Conservation (phyloP, 2,113 vertebrate species). For the Miniopterus natalensis region DNA sequence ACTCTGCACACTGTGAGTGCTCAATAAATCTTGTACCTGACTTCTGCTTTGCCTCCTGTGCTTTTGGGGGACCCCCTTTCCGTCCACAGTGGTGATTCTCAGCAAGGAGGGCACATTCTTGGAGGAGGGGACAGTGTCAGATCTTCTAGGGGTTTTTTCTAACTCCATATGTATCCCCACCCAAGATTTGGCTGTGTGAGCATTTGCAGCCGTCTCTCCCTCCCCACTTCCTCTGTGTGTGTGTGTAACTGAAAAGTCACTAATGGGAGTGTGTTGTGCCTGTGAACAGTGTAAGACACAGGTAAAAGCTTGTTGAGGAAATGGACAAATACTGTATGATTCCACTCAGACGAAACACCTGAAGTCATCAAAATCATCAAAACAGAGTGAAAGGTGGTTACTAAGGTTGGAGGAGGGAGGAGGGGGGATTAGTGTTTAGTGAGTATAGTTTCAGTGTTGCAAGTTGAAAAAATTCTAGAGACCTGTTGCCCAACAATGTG, state of each 20-base stretch:
- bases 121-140: background rate
- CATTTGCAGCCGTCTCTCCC: fast-evolving
- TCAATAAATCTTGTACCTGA: constrained; percentile 60
- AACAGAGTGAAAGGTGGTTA: background rate
- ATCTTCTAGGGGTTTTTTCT: background rate
- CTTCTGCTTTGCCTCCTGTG: background rate
- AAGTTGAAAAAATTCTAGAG: background rate
- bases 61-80: background rate
- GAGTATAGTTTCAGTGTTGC: background rate
- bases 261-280: background rate
- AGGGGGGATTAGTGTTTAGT: background rate
- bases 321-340: background rate
- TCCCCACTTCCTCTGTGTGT: background rate
- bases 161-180: fast-evolving
- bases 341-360: background rate
- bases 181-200: background rate
- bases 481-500: background rate
- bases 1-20: background rate
- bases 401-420: background rate
- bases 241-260: background rate
- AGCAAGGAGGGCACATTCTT: background rate
- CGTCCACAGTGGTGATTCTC: background rate
- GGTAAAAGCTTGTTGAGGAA: background rate
- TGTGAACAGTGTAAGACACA: background rate
- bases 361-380: background rate